Base-by-base conservation (phyloP, 2,797 vertebrate species). In the Knipowitschia caucasica region DNA sequence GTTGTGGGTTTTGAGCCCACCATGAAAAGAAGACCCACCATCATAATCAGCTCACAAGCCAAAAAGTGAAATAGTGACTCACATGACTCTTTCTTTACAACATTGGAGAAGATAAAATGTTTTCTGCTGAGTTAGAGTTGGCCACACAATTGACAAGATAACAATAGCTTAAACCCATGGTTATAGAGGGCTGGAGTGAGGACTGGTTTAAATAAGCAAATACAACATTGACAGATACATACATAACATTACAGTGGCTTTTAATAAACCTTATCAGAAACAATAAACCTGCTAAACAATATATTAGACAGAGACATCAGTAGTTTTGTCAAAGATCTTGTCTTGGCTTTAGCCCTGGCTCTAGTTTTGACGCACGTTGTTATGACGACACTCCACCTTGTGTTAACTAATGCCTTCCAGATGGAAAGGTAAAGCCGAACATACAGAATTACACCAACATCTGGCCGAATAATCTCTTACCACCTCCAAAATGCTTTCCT, bases 391-490 rank as follows among this genome's bases (percentile, higher is more conserved):
- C 53, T 67, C 71, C 64, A 70, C 66, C 72, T 60, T 57, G 64
- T 73, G 67, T 56, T 72, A 61, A 61, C 55, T 83, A 82, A 86
- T 79, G 70, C 39, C 21, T 86, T 87, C 83, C 85, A 87, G 82
- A 85, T 86, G 83, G 67, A 86, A 71, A 84, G 85, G 82, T 87
- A 71, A 72, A 74, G 72, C 75, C 81, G 81, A 84, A 77, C 62
- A 74, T 73, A 65, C 77, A 73, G 47, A 74, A 64, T 77, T 77
- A 77, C 75, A 74, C 56, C 57, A 67, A 65, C 46, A 62, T 86
- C 84, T 85, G 83, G 53, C 80, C 69, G 61, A 84, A 73, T 74
- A 68, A 86, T 85, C 76, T 66, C 46, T 74, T 56, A 77, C 73
- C 84, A 80, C 71, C 83, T 80, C 74, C 71, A 64, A 72, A 78